phyloP scores from a whole-genome alignment of 2,797 vertebrate genomes.

The Scolopax bukidnonensis region DNA sequence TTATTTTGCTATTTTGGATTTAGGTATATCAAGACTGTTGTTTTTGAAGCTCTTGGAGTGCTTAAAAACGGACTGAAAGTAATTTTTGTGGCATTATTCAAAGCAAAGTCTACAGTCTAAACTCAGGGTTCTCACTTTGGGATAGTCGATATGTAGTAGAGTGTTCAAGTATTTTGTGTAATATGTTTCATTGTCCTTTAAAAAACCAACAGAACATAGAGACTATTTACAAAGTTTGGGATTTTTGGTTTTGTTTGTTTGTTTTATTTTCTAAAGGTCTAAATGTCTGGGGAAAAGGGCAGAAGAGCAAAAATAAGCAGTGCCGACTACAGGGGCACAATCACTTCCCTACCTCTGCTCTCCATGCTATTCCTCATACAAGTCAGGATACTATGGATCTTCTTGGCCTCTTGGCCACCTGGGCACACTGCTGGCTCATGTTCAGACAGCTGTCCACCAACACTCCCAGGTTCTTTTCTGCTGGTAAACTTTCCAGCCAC shows the following conservation, averaged over 20 bases:
- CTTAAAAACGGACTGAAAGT: not conserved
- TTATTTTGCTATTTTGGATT: not conserved
- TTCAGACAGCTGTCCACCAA: no score
- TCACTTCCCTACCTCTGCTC: no score
- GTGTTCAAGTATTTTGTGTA: not conserved
- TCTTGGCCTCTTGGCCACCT: no score
- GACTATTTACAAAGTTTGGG: not conserved
- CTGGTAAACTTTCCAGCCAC: no score
- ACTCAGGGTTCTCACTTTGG: not conserved
- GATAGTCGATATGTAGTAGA: not conserved
- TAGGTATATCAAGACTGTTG: not conserved
- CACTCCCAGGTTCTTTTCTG: no score
- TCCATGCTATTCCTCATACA: no score
- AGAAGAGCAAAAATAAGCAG: not conserved
- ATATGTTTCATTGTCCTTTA: not conserved
- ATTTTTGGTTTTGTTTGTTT: not conserved
- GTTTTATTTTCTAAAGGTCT: not conserved
- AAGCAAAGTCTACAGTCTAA: not conserved
- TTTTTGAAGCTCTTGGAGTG: not conserved
- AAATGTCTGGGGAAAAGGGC: not conserved
- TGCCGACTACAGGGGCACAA: no score
- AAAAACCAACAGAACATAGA: not conserved
- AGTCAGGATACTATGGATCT: no score
- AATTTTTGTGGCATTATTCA: not conserved
- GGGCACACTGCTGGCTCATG: no score